phyloP scores from a whole-genome alignment of 2,113 vertebrate genomes.

The Stomatorhinus ivindoensis region DNA sequence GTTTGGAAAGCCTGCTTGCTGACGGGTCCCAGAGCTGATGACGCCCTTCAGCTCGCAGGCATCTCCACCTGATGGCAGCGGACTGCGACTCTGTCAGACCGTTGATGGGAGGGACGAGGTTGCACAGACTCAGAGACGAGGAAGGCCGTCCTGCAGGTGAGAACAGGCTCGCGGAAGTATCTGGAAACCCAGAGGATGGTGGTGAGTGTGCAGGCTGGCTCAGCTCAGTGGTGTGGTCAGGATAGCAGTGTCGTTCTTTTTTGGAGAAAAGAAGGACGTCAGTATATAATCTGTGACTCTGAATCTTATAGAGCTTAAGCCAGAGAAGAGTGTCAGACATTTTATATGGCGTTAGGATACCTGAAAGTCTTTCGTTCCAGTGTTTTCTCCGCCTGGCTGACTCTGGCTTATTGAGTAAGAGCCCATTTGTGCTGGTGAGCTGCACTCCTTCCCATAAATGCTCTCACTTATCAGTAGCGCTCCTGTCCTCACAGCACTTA shows the following conservation, averaged over 20 bases:
- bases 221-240: background rate
- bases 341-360: background rate
- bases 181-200: background rate
- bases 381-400: background rate
- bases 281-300: background rate
- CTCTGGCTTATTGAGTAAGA: background rate
- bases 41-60: background rate
- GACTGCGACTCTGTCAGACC: background rate
- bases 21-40: background rate
- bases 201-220: background rate
- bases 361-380: background rate
- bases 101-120: background rate
- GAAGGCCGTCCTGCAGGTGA: background rate
- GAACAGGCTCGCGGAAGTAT: background rate
- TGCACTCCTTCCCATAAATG: background rate
- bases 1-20: background rate
- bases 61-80: background rate
- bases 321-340: background rate
- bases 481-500: conserved; percentile 4
- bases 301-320: background rate
- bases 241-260: background rate
- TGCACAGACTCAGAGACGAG: background rate
- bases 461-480: background rate
- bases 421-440: background rate
- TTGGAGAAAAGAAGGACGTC: background rate